Conservation (phyloP, 2,888 invertebrate genomes). For the Troglohyphantes excavatus region DNA sequence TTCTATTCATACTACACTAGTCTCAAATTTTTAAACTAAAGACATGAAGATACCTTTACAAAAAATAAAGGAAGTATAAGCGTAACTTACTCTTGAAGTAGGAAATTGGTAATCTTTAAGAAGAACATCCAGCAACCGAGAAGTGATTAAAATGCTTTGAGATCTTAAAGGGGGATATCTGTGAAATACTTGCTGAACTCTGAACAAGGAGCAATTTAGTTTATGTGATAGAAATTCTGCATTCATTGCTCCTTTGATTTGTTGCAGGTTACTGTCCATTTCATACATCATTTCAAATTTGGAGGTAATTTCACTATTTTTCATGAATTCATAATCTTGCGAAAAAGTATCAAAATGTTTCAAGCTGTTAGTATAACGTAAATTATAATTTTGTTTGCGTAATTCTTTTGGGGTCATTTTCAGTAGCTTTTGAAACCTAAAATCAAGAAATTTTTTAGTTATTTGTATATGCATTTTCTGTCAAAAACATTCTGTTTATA, state of each 20-base stretch:
- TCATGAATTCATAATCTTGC: neutral
- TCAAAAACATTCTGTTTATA: no score
- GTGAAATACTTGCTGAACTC: slow-evolving; percentile 21
- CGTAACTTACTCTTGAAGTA: slow-evolving; percentile 34
- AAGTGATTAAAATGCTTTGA: slow-evolving; percentile 49
- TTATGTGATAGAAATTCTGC: slow-evolving; percentile 45
- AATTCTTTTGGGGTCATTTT: slow-evolving; percentile 39
- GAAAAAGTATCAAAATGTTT: slow-evolving; percentile 14
- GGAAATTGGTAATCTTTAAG: slow-evolving; percentile 21
- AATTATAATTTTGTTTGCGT: neutral
- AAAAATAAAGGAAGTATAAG: neutral
- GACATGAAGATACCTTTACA: no score
- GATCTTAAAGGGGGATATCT: slow-evolving; percentile 34
- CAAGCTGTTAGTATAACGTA: neutral
- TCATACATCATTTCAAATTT: slow-evolving; percentile 26
- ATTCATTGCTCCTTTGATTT: slow-evolving; percentile 57
- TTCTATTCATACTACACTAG: no score
- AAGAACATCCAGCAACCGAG: slow-evolving; percentile 37
- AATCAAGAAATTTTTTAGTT: no score
- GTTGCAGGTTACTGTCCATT: slow-evolving; percentile 6
- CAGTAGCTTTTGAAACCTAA: slow-evolving; percentile 42
- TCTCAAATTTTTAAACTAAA: no score
- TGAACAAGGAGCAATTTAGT: slow-evolving; percentile 39
- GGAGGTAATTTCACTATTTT: neutral
- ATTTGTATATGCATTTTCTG: no score